phyloP scores from a whole-genome alignment of 2,888 invertebrate species.

The Holacanthella duospinosa region DNA sequence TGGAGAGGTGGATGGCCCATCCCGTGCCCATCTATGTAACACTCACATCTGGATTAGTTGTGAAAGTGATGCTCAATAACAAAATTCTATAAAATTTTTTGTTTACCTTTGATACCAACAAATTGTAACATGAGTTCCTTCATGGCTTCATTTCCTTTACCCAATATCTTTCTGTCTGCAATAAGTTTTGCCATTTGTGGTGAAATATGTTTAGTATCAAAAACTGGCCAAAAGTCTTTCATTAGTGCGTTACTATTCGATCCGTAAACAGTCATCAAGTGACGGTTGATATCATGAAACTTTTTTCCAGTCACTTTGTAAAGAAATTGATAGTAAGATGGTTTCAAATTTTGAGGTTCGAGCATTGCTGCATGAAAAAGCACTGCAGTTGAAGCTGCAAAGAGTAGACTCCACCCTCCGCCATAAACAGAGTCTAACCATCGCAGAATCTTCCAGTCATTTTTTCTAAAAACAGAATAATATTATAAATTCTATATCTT shows the following conservation, averaged over 20 bases:
- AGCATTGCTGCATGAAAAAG: constrained; percentile 66
- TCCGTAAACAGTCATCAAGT: constrained; percentile 30
- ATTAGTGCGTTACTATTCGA: constrained; percentile 30
- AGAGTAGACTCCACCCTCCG: constrained; percentile 48
- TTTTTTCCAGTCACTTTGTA: constrained; percentile 56
- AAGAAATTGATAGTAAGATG: constrained; percentile 75
- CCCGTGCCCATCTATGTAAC: no score
- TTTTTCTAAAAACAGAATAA: constrained; percentile 17
- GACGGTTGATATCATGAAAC: constrained; percentile 34
- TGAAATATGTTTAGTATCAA: constrained; percentile 26
- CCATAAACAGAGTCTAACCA: constrained; percentile 34
- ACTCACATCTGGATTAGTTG: no score
- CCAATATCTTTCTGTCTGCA: constrained; percentile 20
- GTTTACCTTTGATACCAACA: not conserved
- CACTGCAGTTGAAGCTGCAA: constrained; percentile 64
- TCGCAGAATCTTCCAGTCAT: constrained; percentile 31
- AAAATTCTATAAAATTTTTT: no score
- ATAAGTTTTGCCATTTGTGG: constrained; percentile 29
- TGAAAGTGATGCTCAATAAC: no score
- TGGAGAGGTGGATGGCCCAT: no score
- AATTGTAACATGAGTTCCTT: constrained; percentile 24
- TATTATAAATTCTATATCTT: not conserved
- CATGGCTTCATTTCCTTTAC: constrained; percentile 26
- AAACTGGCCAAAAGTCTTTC: constrained; percentile 33
- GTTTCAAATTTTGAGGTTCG: constrained; percentile 64